phyloP scores from a whole-genome alignment of 1,140 invertebrate genomes.

The Drosophila elegans region DNA sequence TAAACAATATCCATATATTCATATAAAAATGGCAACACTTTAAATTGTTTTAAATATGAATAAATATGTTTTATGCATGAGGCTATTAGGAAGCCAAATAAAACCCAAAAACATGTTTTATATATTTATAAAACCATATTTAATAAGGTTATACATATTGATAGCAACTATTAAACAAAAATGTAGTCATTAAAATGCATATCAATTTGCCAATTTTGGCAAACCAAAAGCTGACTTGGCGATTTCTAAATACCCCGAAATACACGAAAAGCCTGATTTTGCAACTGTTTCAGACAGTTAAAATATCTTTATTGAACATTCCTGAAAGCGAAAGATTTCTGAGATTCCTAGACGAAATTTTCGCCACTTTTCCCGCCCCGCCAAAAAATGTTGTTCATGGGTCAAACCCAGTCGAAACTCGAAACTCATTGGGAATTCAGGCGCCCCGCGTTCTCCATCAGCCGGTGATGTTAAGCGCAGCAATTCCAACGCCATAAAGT shows the following conservation, averaged over 20 bases:
- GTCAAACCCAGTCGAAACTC: constrained; percentile 31
- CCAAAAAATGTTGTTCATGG: constrained; percentile 21
- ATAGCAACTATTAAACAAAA: background rate
- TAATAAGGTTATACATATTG: background rate
- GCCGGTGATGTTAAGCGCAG: constrained; percentile 59
- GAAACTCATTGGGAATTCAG: constrained; percentile 53
- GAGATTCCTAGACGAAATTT: constrained; percentile 23
- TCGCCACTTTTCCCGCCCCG: background rate
- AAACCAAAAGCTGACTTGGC: constrained; percentile 1
- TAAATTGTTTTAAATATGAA: constrained; percentile 5
- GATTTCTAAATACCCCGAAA: constrained; percentile 3
- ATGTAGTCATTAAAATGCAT: background rate
- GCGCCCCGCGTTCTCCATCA: constrained; percentile 23
- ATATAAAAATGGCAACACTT: constrained; percentile 2
- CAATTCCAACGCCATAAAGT: constrained; percentile 78
- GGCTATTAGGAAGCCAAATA: constrained; percentile 1
- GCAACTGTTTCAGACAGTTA: constrained; percentile 22
- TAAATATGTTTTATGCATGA: constrained; percentile 11
- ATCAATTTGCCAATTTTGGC: no score
- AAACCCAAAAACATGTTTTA: background rate
- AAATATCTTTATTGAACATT: constrained; percentile 19
- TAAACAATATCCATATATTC: background rate
- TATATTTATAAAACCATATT: no score
- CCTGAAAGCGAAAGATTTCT: constrained; percentile 23
- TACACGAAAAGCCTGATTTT: constrained; percentile 6